phyloP scores from a whole-genome alignment of 2,113 vertebrate genomes.

The Microcebus lehilahytsara region DNA sequence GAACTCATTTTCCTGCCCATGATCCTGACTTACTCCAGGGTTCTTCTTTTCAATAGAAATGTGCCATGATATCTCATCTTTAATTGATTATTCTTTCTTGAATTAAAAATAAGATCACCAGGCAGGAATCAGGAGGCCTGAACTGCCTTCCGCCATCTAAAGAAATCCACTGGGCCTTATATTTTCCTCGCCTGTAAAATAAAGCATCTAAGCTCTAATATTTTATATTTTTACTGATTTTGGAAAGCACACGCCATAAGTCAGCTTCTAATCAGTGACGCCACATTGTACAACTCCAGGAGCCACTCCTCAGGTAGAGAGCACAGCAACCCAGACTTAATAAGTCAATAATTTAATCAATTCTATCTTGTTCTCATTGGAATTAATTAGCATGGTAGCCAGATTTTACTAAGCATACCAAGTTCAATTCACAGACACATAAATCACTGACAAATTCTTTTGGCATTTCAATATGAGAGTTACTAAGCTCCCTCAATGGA shows the following conservation, averaged over 20 bases:
- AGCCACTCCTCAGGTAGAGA: rapidly evolving
- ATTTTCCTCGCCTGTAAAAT: neutral
- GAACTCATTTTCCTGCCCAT: neutral
- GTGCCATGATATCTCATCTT: neutral
- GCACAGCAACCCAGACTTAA: neutral
- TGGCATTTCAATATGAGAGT: constrained; percentile 4
- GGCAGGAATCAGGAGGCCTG: neutral
- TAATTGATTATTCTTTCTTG: neutral
- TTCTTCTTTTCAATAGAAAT: neutral
- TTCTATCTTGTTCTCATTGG: constrained; percentile 9
- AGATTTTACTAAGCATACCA: constrained; percentile 11
- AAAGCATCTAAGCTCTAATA: neutral
- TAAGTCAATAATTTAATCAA: constrained; percentile 28
- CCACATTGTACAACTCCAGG: neutral
- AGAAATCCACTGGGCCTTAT: neutral
- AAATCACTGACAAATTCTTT: constrained; percentile 27
- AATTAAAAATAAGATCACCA: neutral
- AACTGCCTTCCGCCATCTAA: neutral
- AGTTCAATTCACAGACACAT: constrained; percentile 50
- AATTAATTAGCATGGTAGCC: constrained; percentile 1
- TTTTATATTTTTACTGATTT: neutral
- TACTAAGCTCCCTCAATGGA: neutral
- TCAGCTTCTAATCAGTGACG: neutral
- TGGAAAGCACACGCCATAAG: neutral
- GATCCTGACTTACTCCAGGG: neutral